Base-by-base conservation (phyloP, 2,888 invertebrate species). In the Scaptomyza parva region DNA sequence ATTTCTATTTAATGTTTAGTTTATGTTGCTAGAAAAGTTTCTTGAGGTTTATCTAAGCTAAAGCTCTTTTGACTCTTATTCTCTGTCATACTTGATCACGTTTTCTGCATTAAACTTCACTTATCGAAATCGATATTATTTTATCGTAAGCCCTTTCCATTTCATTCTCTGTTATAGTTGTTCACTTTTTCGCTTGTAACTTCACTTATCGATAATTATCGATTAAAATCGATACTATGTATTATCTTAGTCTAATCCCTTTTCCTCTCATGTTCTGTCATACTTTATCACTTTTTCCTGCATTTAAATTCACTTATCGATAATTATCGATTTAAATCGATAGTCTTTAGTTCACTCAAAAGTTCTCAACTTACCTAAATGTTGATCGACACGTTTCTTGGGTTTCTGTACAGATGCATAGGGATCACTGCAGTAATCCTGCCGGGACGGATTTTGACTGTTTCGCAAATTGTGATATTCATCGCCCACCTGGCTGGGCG, bases 331-430 rank as follows among this genome's bases (percentile, higher is more conserved):
- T 14, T 33, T 11, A 12, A 17, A 26, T 12, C 17, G 40, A 37
- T 18, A 26, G n/a, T n/a, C 8, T 2, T 8, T 8, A 8, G n/a
- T 26, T 8, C 12, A 20, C 0, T n/a, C n/a, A n/a, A 9, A 6
- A 6, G 33, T 14, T 35, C n/a, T 3, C n/a, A n/a, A 93, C 94
- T 94, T 90, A 97, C 97, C 97, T 92, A 97, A 95, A 92, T 97
- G 96, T 90, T 95, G 96, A 90, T 96, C 96, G 91, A 96, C 94
- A 82, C 96, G 94, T 92, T 97, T 97, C 93, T 97, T 97, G 78
- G 96, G 96, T 92, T 97, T 97, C 92, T 96, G 96, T 77, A 97
- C 96, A 71, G 96, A 95, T 72, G 96, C 96, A 92, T 97, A 97
- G 7, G 97, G 96, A 92, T 97, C 97, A 78, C 95, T 95, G 93